phyloP scores from a whole-genome alignment of 2,888 invertebrate genomes.

The Stenolophus ochropezus region DNA sequence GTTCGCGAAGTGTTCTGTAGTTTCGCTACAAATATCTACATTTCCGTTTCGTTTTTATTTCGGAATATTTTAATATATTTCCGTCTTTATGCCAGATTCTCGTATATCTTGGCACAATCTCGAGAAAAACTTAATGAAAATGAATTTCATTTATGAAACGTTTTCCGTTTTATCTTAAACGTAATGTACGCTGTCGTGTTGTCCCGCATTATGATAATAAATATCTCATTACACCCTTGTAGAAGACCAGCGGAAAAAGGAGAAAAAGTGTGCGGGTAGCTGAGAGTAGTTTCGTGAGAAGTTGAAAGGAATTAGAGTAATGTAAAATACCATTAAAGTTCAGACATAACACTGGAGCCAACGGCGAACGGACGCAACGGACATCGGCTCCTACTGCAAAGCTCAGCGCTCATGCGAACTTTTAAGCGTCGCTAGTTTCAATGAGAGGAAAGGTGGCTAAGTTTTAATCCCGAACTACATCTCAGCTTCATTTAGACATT shows the following conservation, averaged over 20 bases:
- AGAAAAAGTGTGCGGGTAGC: background rate
- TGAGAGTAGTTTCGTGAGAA: slow-evolving; percentile 22
- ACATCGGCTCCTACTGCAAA: background rate
- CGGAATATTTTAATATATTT: no score
- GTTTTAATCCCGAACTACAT: slow-evolving; percentile 42
- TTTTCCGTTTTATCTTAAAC: slow-evolving; percentile 4
- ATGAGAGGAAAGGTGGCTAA: slow-evolving; percentile 29
- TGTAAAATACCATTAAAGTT: slow-evolving; percentile 51
- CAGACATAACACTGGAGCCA: slow-evolving; percentile 31
- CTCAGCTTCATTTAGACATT: slow-evolving; percentile 38
- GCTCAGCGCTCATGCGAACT: slow-evolving; percentile 2
- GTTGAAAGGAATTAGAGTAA: slow-evolving; percentile 48
- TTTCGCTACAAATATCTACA: no score
- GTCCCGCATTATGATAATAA: slow-evolving; percentile 12
- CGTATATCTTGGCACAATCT: background rate
- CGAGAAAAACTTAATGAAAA: background rate
- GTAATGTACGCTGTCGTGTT: slow-evolving; percentile 12
- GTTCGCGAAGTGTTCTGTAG: no score
- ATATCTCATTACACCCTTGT: slow-evolving; percentile 30
- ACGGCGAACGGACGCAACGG: background rate
- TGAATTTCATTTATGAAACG: background rate
- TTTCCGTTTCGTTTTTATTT: no score
- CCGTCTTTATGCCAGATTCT: background rate
- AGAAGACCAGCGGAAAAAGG: slow-evolving; percentile 13
- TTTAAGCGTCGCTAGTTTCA: slow-evolving; percentile 40